Evolutionary conservation across 2,797 vertebrate genomes (phyloP).

Genomic region (Clangula hyemalis): DNA sequence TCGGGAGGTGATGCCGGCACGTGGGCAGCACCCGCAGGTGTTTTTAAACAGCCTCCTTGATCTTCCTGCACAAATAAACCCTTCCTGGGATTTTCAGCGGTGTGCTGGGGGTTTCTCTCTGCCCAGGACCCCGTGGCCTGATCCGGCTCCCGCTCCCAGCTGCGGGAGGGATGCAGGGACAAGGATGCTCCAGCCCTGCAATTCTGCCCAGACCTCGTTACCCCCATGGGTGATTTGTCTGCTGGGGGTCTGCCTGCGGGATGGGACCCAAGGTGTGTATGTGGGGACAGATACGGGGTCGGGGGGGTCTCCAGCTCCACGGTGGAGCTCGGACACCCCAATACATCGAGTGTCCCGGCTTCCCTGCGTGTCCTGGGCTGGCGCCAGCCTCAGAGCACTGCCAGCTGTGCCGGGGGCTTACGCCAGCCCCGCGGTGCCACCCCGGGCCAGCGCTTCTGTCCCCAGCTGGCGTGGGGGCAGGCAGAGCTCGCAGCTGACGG

Average conservation of each 20-base stretch:
- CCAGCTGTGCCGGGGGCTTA: conserved; percentile 79
- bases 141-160: background rate
- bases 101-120: background rate
- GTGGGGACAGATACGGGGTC: background rate
- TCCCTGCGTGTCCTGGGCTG: background rate
- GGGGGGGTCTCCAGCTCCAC: accelerated
- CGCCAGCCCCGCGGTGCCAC: conserved; percentile 77
- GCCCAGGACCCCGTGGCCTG: background rate
- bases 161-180: background rate
- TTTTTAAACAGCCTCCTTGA: conserved; percentile 49
- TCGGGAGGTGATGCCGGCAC: background rate
- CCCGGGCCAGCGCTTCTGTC: conserved; percentile 77
- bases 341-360: background rate
- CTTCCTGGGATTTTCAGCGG: conserved; percentile 55
- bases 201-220: background rate
- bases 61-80: conserved; percentile 68
- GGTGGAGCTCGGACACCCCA: background rate
- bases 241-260: background rate
- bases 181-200: background rate
- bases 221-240: background rate
- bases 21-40: background rate
- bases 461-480: conserved; percentile 75
- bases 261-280: background rate
- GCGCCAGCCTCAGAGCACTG: conserved; percentile 39
- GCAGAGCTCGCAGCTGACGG: conserved; percentile 77